A percentile compares a stretch with the other conserved stretches of the same genome.
phyloP scores from a whole-genome alignment of 2,113 vertebrate species.

The Pangasianodon gigas region DNA sequence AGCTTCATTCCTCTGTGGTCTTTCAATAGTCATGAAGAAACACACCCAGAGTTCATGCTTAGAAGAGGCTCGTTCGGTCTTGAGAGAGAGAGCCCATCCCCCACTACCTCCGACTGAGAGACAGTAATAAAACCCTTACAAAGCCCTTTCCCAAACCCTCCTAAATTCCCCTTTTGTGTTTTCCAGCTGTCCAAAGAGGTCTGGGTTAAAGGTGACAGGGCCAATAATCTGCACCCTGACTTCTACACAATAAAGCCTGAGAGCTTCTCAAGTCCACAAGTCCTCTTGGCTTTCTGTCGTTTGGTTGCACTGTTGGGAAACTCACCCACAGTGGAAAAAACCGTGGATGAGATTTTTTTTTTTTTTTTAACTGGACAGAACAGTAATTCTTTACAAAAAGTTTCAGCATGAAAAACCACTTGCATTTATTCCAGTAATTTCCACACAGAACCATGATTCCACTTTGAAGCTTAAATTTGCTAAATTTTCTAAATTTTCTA shows the following conservation, averaged over 20 bases:
- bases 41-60: background rate
- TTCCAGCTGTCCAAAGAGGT: conserved; percentile 51
- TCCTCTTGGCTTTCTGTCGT: background rate
- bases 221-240: conserved; percentile 12
- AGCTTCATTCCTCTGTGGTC: background rate
- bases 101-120: conserved; percentile 10
- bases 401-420: no score
- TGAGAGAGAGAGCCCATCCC: conserved; percentile 30
- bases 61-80: background rate
- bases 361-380: background rate
- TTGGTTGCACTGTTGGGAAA: background rate
- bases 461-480: background rate
- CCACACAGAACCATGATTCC: background rate
- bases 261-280: conserved; percentile 19
- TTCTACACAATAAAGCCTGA: conserved; percentile 23
- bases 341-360: background rate
- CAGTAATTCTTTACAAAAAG: background rate
- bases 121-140: conserved; percentile 30
- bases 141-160: conserved; percentile 20
- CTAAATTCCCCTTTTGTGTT: conserved; percentile 17
- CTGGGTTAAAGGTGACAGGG: conserved; percentile 47
- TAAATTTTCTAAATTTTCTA: no score
- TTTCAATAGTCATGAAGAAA: background rate
- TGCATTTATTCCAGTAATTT: background rate
- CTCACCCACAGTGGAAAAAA: background rate